Conservation (phyloP, 1,140 invertebrate genomes). For the Drosophila sturtevanti region DNA sequence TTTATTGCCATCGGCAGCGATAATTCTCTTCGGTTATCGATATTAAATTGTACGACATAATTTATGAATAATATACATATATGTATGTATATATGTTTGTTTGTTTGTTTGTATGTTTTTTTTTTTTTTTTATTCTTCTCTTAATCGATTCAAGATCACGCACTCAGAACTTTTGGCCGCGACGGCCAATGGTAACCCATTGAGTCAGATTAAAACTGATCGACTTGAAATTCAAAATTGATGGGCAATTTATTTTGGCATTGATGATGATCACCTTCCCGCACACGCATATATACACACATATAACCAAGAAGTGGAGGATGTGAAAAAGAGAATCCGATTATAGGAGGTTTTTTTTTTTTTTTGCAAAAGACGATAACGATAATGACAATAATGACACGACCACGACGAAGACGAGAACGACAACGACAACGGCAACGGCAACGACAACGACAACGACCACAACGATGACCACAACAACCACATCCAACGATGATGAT, state of each 20-base stretch:
- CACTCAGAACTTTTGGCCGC: neutral
- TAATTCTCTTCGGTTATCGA: constrained; percentile 42
- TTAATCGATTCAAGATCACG: too few relatives aligned
- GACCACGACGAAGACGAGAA: too few relatives aligned
- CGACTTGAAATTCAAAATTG: neutral
- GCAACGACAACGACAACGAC: neutral
- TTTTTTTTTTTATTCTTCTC: too few relatives aligned
- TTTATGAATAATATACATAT: constrained; percentile 25
- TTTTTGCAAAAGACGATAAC: neutral
- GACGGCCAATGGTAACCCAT: constrained; percentile 16
- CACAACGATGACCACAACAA: neutral
- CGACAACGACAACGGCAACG: neutral
- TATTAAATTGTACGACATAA: constrained; percentile 49
- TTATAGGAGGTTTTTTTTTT: neutral
- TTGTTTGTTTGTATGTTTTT: neutral
- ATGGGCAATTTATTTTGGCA: constrained; percentile 2
- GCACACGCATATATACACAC: neutral
- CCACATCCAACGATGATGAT: neutral
- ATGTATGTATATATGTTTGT: constrained; percentile 17
- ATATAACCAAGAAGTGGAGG: constrained; percentile 5
- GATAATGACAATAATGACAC: neutral
- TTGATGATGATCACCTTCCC: constrained; percentile 9
- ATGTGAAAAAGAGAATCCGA: constrained; percentile 4
- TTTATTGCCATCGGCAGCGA: constrained; percentile 58
- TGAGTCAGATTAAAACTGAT: neutral